phyloP scores from a whole-genome alignment of 2,113 vertebrate species.

The Columba janthina region DNA sequence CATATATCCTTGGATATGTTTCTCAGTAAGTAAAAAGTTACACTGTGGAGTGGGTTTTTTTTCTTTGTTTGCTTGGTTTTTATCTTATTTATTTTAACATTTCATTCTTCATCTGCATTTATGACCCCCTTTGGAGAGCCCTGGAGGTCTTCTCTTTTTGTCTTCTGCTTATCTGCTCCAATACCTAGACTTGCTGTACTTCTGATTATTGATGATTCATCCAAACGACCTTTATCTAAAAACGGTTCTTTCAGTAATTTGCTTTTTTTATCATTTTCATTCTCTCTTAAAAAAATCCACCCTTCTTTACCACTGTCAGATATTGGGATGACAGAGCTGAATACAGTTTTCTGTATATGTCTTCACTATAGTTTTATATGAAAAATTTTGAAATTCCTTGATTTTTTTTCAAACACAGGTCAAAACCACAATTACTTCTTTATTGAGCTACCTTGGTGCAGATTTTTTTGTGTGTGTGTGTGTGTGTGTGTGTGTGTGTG shows the following conservation, averaged over 20 bases:
- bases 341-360: background rate
- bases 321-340: background rate
- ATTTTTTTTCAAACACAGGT: background rate
- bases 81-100: background rate
- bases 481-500: too few relatives aligned
- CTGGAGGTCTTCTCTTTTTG: background rate
- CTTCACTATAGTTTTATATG: background rate
- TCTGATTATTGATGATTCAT: background rate
- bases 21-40: background rate
- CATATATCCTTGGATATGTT: background rate
- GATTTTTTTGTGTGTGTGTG: too few relatives aligned
- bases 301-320: background rate
- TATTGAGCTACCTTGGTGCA: background rate
- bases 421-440: background rate
- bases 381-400: background rate
- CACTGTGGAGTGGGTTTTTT: background rate
- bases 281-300: background rate
- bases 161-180: background rate
- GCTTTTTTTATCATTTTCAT: background rate
- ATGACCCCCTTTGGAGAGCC: background rate
- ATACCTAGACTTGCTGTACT: background rate
- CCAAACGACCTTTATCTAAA: background rate
- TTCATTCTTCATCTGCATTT: background rate
- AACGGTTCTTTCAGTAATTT: background rate
- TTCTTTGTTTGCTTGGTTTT: rapidly evolving